phyloP scores from a whole-genome alignment of 2,888 invertebrate genomes.

The Philhelius pedissequus region DNA sequence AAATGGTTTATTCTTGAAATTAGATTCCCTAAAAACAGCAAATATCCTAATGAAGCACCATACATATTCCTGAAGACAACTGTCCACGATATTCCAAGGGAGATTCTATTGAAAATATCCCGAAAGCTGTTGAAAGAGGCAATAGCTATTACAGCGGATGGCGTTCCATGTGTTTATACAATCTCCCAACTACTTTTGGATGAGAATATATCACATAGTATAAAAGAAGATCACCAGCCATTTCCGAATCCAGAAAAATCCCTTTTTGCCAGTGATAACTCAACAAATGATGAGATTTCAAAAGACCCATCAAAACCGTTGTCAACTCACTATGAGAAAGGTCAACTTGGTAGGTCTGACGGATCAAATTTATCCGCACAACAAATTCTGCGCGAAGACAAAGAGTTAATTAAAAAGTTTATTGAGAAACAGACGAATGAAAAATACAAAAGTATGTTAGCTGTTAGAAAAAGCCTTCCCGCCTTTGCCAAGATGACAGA shows the following conservation, averaged over 20 bases:
- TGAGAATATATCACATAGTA: constrained; percentile 82
- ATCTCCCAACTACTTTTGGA: constrained; percentile 86
- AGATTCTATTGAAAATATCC: constrained; percentile 84
- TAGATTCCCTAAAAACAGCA: constrained; percentile 84
- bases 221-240: constrained; percentile 81
- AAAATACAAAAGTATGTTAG: constrained; percentile 84
- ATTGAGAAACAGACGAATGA: constrained; percentile 82
- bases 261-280: constrained; percentile 82
- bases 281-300: constrained; percentile 71
- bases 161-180: constrained; percentile 86
- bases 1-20: constrained; percentile 85
- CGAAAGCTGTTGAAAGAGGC: constrained; percentile 86
- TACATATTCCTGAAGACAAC: constrained; percentile 85
- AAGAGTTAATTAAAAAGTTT: constrained; percentile 82
- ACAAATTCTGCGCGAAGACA: constrained; percentile 82
- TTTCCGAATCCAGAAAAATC: constrained; percentile 81
- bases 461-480: constrained; percentile 83
- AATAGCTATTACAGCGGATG: constrained; percentile 82
- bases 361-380: constrained; percentile 80
- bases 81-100: constrained; percentile 82
- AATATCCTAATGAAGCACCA: constrained; percentile 88
- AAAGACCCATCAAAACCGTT: constrained; percentile 72
- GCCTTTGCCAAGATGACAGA: constrained; percentile 86
- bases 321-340: constrained; percentile 85
- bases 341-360: constrained; percentile 80